phyloP scores from a whole-genome alignment of 30 jellyfish, hydroid and myxozoan species.

The Turritopsis dohrnii region DNA sequence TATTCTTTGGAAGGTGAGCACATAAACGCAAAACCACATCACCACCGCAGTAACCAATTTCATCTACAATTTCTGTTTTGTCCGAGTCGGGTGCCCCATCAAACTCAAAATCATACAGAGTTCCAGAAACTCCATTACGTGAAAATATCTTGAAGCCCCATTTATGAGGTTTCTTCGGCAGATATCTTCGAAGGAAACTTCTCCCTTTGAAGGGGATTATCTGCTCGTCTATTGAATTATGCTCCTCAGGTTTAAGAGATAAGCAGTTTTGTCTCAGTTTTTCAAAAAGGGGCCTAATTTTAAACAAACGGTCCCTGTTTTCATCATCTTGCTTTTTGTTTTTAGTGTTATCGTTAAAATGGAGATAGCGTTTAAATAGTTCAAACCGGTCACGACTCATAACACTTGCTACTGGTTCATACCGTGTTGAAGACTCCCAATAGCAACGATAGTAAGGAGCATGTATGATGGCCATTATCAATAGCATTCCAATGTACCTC shows the following conservation, averaged over 20 bases:
- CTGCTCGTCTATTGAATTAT: conserved; percentile 48
- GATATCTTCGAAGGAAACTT: conserved; percentile 30
- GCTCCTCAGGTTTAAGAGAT: conserved; percentile 26
- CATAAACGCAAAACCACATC: conserved; percentile 48
- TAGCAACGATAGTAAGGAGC: conserved; percentile 39
- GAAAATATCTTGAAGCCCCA: conserved; percentile 44
- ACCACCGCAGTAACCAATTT: conserved; percentile 33
- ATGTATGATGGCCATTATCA: conserved; percentile 39
- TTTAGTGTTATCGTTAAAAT: conserved; percentile 30
- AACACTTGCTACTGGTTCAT: conserved; percentile 34
- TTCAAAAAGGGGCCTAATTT: conserved; percentile 35
- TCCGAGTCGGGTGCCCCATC: conserved; percentile 53
- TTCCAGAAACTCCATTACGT: conserved; percentile 29
- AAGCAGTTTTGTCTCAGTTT: conserved; percentile 36
- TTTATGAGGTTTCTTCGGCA: conserved; percentile 50
- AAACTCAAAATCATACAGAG: conserved; percentile 40
- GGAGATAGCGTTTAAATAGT: conserved; percentile 25
- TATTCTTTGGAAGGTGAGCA: conserved; percentile 36
- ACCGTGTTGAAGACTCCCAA: conserved; percentile 40
- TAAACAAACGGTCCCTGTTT: conserved; percentile 24
- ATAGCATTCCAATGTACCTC: conserved; percentile 31
- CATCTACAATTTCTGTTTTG: conserved; percentile 3
- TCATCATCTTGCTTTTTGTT: conserved; percentile 8
- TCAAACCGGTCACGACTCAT: conserved; percentile 52
- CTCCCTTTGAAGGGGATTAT: conserved; percentile 47